Evolutionary conservation across 2,888 invertebrate genomes (phyloP).

Genomic region (Toxonevra muliebris): DNA sequence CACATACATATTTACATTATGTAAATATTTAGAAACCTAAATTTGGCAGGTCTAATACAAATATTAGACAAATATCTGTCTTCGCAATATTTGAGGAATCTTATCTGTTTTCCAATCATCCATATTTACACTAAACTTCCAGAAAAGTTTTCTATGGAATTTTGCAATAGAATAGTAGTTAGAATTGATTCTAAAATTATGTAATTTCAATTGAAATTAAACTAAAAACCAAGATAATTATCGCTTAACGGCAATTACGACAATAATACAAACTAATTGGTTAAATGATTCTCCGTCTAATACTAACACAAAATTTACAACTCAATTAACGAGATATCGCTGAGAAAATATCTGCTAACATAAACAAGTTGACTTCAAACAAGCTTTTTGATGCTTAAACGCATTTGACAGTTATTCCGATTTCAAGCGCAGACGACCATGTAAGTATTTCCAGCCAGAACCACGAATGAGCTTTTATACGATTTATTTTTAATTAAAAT

Average conservation of each 20-base stretch:
- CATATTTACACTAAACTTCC: no score
- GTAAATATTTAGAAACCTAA: no score
- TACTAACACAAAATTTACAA: conserved; percentile 49
- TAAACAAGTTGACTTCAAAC: conserved; percentile 30
- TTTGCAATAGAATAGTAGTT: background rate
- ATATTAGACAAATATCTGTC: no score
- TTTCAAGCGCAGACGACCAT: background rate
- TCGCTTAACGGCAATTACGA: background rate
- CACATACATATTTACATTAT: no score
- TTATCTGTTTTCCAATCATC: no score
- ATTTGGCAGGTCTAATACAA: no score
- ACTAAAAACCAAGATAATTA: background rate
- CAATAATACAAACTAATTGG: conserved; percentile 43
- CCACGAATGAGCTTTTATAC: no score
- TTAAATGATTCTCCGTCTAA: conserved; percentile 50
- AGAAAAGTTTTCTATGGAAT: no score
- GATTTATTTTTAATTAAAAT: no score
- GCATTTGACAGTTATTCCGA: conserved; percentile 51
- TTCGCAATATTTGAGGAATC: no score
- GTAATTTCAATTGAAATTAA: conserved; percentile 4
- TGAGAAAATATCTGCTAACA: conserved; percentile 18
- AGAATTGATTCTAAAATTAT: background rate
- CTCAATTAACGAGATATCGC: conserved; percentile 51
- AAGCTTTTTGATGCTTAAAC: conserved; percentile 44
- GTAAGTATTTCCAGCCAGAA: no score